A percentile compares a stretch with the other conserved stretches of the same genome.
Evolutionary conservation across 2,113 vertebrate genomes (phyloP).

Genomic region (Cryptotis parvus): DNA sequence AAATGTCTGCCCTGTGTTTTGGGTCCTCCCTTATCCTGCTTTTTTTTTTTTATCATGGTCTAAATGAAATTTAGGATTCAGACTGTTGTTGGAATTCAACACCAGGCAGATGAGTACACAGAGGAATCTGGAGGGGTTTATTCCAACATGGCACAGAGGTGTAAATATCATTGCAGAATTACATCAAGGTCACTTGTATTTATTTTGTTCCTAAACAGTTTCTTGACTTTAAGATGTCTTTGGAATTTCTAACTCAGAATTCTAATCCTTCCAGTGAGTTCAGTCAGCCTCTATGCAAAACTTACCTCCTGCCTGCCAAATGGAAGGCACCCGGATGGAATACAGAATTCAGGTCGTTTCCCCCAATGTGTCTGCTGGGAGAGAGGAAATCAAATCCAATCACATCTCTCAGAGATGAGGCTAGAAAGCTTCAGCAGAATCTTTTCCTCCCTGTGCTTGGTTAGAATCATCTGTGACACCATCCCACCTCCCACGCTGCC

Average conservation of each 20-base stretch:
- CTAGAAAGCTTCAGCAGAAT: constrained; percentile 35
- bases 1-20: background rate
- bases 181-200: constrained; percentile 54
- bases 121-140: background rate
- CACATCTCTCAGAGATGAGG: constrained; percentile 47
- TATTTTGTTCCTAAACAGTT: constrained; percentile 57
- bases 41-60: background rate
- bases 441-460: constrained; percentile 34
- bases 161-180: constrained; percentile 23
- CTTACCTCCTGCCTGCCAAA: constrained; percentile 74
- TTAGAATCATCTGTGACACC: background rate
- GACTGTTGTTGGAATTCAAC: constrained; percentile 25
- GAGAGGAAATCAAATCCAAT: constrained; percentile 71
- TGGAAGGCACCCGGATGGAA: constrained; percentile 74
- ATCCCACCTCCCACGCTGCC: background rate
- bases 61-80: constrained; percentile 11
- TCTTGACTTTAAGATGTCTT: constrained; percentile 74
- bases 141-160: background rate
- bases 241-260: constrained; percentile 70
- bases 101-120: background rate
- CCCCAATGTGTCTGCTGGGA: constrained; percentile 58
- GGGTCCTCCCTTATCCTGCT: background rate
- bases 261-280: constrained; percentile 69
- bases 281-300: constrained; percentile 71
- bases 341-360: constrained; percentile 73